Percentiles rank a stretch among this genome's conserved stretches.
Conservation (phyloP, 2,888 invertebrate species). For the Latrodectus elegans region DNA sequence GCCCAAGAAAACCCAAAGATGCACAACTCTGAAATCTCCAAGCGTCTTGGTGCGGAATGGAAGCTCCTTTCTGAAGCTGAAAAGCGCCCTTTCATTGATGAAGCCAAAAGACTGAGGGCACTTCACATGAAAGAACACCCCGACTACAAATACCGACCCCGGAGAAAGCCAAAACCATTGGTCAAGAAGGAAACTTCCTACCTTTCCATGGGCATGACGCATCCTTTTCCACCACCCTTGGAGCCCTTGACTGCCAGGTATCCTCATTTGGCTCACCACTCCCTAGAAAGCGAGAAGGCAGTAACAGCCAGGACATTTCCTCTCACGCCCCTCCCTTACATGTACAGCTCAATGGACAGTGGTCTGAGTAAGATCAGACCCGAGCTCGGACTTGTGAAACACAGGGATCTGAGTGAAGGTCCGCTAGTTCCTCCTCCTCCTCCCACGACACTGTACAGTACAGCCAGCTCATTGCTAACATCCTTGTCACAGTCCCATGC, state of each 20-base stretch:
- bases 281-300: slow-evolving; percentile 70
- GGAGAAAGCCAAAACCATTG: slow-evolving; percentile 86
- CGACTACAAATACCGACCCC: slow-evolving; percentile 90
- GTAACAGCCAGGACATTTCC: slow-evolving; percentile 70
- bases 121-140: slow-evolving; percentile 97
- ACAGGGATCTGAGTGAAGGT: slow-evolving; percentile 30
- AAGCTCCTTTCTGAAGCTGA: slow-evolving; percentile 95
- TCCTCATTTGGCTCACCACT: slow-evolving; percentile 37
- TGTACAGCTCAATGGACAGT: slow-evolving; percentile 63
- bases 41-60: slow-evolving; percentile 98
- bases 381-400: slow-evolving; percentile 44
- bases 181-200: slow-evolving; percentile 72
- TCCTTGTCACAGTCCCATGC: slow-evolving; percentile 60
- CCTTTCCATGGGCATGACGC: slow-evolving; percentile 39
- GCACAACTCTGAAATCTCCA: slow-evolving; percentile 99
- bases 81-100: slow-evolving; percentile 98
- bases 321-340: slow-evolving; percentile 53
- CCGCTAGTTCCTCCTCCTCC: slow-evolving; percentile 31
- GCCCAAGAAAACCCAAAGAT: slow-evolving; percentile 99
- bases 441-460: slow-evolving; percentile 61
- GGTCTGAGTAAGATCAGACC: slow-evolving; percentile 54
- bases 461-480: slow-evolving; percentile 61
- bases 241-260: slow-evolving; percentile 48
- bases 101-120: slow-evolving; percentile 94
- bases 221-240: slow-evolving; percentile 54